Base-by-base conservation (phyloP, 1,140 invertebrate species). In the Lepidurus packardi region DNA sequence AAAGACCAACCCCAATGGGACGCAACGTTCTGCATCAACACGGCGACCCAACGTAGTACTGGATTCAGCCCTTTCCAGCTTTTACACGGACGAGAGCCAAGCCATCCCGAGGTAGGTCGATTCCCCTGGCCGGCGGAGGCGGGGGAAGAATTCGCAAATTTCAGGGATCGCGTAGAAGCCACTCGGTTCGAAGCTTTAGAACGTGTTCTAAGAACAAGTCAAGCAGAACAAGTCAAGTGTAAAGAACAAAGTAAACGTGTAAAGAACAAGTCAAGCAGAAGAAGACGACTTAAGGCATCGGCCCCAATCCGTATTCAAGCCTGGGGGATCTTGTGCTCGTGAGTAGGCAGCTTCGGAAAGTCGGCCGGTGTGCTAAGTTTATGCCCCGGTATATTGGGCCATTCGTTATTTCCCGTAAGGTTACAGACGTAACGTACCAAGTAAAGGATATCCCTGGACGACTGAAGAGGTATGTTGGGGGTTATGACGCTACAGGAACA, bases 241-340 rank as follows among this genome's bases (percentile, higher is more conserved):
- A 25, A 13, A 11, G 6, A 24, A 43, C 77, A 42, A 21, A n/a
- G n/a, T n/a, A n/a, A n/a, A n/a, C n/a, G n/a, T n/a, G 25, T 25
- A 25, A 13, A 11, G 6, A 24, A 43, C 77, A 42, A 21, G 16
- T 42, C 13, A 65, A 73, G 25, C 77, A 78, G 34, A 41, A 76
- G 43, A 16, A 24, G 5, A 74, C 41, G 34, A 78, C 65, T n/a
- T 41, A 11, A 10, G 65, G 7, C 47, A 65, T 13, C 34, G 21
- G n/a, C 7, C 21, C 16, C 21, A 53, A n/a, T 41, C 73, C n/a
- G 16, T 42, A 4, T 78, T 47, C 76, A 21, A 11, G 13, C 16
- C 45, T 10, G 77, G 77, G 77, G 25, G 53, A 78, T 7, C 77
- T 78, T 6, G 77, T 78, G 4, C 53, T 78, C 25, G 77, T 78